Conservation (phyloP, 2,797 vertebrate genomes). For the Poecilia wingei region DNA sequence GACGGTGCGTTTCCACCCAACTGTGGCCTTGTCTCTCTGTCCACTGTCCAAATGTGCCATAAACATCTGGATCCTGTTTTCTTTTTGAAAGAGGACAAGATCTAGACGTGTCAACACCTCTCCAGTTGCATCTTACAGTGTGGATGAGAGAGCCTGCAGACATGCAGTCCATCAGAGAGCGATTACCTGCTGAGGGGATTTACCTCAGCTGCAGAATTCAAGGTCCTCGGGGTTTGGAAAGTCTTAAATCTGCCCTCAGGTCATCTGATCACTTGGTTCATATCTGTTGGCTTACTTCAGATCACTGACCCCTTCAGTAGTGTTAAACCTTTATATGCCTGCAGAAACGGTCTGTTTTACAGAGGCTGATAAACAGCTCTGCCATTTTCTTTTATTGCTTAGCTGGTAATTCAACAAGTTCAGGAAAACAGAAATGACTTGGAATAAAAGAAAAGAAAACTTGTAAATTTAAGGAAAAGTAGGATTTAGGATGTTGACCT, state of each 20-base stretch:
- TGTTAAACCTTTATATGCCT: not conserved
- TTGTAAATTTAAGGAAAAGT: not conserved
- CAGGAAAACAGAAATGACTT: conserved; percentile 10
- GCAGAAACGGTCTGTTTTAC: conserved; percentile 16
- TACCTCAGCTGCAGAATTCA: conserved; percentile 44
- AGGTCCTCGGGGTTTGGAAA: conserved; percentile 22
- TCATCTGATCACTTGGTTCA: conserved; percentile 31
- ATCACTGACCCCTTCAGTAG: conserved; percentile 5
- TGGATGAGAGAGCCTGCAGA: conserved; percentile 46
- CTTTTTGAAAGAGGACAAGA: conserved; percentile 26
- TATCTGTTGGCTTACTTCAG: conserved; percentile 21
- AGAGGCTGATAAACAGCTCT: conserved; percentile 64
- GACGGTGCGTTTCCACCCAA: conserved; percentile 29
- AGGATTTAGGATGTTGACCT: conserved; percentile 3
- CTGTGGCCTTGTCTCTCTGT: conserved; percentile 24
- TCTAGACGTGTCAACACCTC: conserved; percentile 11
- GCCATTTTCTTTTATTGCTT: conserved; percentile 41
- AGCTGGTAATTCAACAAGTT: conserved; percentile 59
- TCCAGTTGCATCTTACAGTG: conserved; percentile 33
- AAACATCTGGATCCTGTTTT: conserved; percentile 24
- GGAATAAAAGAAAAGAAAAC: not conserved
- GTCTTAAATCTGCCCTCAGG: conserved; percentile 25
- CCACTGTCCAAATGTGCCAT: conserved; percentile 15
- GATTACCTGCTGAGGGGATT: conserved; percentile 66
- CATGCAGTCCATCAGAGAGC: conserved; percentile 42